Conservation (phyloP, 2,888 invertebrate genomes). For the Drosophila quinaria region DNA sequence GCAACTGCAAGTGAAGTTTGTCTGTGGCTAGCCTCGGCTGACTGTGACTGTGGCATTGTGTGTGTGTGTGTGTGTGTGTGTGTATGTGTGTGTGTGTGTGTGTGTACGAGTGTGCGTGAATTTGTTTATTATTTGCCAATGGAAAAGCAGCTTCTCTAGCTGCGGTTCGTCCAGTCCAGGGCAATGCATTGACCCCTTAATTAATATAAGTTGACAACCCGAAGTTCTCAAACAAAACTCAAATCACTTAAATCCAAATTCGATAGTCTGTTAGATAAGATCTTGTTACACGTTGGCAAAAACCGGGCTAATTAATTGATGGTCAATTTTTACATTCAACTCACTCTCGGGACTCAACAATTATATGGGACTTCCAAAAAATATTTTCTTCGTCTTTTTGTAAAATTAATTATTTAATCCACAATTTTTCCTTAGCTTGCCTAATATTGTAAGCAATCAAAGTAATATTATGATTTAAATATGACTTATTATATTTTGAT, state of each 20-base stretch:
- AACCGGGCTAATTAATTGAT: background rate
- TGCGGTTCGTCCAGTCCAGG: background rate
- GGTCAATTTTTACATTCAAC: background rate
- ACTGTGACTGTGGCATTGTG: slow-evolving; percentile 38
- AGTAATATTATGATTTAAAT: too few relatives aligned
- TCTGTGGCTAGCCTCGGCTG: slow-evolving; percentile 65
- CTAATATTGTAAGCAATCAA: too few relatives aligned
- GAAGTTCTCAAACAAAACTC: background rate
- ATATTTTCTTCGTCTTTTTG: background rate
- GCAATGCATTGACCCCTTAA: slow-evolving; percentile 26
- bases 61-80: slow-evolving; percentile 6
- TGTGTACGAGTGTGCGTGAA: slow-evolving; percentile 1
- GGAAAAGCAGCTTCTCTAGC: slow-evolving; percentile 24
- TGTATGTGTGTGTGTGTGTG: slow-evolving; percentile 5
- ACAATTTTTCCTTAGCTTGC: too few relatives aligned
- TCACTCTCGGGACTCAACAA: background rate
- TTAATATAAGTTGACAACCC: slow-evolving; percentile 25
- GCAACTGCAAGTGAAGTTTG: slow-evolving; percentile 80
- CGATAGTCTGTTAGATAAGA: background rate
- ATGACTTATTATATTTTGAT: too few relatives aligned
- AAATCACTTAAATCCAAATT: background rate
- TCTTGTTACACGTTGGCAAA: background rate
- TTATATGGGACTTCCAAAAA: background rate
- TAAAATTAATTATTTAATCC: background rate
- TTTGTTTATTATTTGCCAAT: slow-evolving; percentile 32